These are phyloP conservation scores for Burhinus oedicnemus DNA, from an alignment of 2,113 vertebrate genomes.

Conservation along the genomic window DNA sequence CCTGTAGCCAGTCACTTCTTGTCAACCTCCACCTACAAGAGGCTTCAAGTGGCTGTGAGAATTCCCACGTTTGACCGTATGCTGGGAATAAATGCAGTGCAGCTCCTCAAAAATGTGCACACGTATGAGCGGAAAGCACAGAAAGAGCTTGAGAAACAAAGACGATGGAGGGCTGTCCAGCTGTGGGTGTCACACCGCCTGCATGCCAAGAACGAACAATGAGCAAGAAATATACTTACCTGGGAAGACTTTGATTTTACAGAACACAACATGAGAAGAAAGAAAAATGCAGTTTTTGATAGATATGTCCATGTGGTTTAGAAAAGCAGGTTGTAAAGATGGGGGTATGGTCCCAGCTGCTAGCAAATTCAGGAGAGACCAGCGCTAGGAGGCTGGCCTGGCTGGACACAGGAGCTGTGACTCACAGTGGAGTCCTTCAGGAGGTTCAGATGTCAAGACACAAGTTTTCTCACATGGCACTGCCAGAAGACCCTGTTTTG, in stretches of 20 bases:
- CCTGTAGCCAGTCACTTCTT: neutral
- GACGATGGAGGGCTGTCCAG: neutral
- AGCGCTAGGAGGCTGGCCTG: too few species aligned
- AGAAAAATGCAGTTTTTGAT: neutral
- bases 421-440: neutral
- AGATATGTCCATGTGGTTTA: neutral
- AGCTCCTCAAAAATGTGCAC: neutral
- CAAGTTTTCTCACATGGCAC: neutral
- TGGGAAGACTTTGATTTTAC: neutral
- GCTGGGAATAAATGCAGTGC: neutral
- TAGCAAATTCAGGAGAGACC: neutral
- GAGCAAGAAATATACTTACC: neutral
- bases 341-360: neutral
- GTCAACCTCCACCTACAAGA: neutral
- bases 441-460: neutral
- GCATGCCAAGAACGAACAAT: neutral
- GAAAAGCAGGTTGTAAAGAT: neutral
- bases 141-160: neutral
- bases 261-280: neutral
- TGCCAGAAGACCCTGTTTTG: neutral
- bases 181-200: rapidly evolving
- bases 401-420: neutral
- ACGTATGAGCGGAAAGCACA: rapidly evolving
- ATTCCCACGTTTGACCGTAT: rapidly evolving
- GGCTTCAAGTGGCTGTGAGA: neutral